Percentiles rank a stretch among this genome's conserved stretches.
Evolutionary conservation across 2,888 invertebrate species (phyloP).

Genomic region (Asteroscopus sphinx): DNA sequence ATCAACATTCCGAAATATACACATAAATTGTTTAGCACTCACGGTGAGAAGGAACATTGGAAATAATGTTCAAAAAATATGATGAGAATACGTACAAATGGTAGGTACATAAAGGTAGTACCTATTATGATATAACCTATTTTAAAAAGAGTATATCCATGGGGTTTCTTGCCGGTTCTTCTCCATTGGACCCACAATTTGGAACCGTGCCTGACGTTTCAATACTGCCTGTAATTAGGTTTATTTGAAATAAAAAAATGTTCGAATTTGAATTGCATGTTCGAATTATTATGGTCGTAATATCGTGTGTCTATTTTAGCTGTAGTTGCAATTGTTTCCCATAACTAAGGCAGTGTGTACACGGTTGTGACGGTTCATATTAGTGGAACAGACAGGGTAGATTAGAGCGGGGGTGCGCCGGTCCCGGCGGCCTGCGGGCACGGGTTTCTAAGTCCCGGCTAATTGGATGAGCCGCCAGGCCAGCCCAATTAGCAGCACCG

Average conservation of each 20-base stretch:
- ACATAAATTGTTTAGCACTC: constrained; percentile 68
- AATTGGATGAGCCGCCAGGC: constrained; percentile 86
- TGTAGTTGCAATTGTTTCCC: constrained; percentile 49
- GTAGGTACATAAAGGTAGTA: background rate
- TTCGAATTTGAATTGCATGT: too few relatives aligned
- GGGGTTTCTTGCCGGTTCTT: too few relatives aligned
- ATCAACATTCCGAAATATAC: constrained; percentile 76
- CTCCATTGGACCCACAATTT: too few relatives aligned
- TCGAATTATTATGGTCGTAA: constrained; percentile 16
- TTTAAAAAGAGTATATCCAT: too few relatives aligned
- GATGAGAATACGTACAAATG: constrained; percentile 6
- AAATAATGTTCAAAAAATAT: constrained; percentile 45
- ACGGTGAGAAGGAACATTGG: constrained; percentile 59
- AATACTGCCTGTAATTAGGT: too few relatives aligned
- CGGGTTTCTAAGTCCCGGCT: constrained; percentile 88
- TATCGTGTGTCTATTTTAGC: constrained; percentile 31
- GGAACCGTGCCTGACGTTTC: too few relatives aligned
- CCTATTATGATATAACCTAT: constrained; percentile 6
- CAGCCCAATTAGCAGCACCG: constrained; percentile 86
- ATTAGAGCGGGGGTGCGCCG: constrained; percentile 72
- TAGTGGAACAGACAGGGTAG: constrained; percentile 69
- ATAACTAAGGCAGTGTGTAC: constrained; percentile 55
- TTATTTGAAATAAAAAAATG: too few relatives aligned
- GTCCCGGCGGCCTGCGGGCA: constrained; percentile 73
- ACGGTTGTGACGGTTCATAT: constrained; percentile 66